A percentile compares a stretch with the other conserved stretches of the same genome.
Evolutionary conservation across 2,113 vertebrate species (phyloP).

Genomic region (Lepisosteus osseus): DNA sequence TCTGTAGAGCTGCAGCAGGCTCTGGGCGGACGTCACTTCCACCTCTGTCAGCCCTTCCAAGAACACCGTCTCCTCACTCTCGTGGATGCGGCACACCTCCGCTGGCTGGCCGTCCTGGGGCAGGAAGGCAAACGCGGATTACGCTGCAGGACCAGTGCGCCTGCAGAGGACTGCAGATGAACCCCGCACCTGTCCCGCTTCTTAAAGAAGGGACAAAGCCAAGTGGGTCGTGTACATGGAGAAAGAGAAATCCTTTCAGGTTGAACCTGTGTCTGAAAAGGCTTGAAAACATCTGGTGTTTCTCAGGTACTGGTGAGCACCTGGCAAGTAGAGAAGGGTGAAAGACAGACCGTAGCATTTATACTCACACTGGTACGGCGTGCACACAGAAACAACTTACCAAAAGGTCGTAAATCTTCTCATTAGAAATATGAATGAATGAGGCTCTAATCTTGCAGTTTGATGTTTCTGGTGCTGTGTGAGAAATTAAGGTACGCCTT

Average conservation of each 20-base stretch:
- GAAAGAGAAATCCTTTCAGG: too few relatives aligned
- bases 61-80: slow-evolving; percentile 39
- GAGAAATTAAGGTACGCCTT: slow-evolving; percentile 2
- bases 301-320: too few relatives aligned
- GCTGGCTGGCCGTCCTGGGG: slow-evolving; percentile 37
- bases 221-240: neutral
- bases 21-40: slow-evolving; percentile 39
- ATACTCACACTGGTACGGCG: too few relatives aligned
- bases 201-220: neutral
- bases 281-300: too few relatives aligned
- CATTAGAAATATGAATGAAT: slow-evolving; percentile 47
- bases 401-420: slow-evolving; percentile 51
- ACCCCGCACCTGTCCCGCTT: neutral
- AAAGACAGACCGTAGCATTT: too few relatives aligned
- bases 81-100: slow-evolving; percentile 41
- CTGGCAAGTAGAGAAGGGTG: too few relatives aligned
- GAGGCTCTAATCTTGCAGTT: slow-evolving; percentile 39
- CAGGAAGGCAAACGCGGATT: neutral
- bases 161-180: neutral
- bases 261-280: too few relatives aligned
- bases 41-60: slow-evolving; percentile 44
- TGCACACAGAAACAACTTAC: slow-evolving; percentile 28
- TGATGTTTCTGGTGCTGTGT: slow-evolving; percentile 30
- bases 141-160: neutral
- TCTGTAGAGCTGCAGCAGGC: slow-evolving; percentile 38